phyloP scores from a whole-genome alignment of 1,140 invertebrate species.

The Sycophila sp. region DNA sequence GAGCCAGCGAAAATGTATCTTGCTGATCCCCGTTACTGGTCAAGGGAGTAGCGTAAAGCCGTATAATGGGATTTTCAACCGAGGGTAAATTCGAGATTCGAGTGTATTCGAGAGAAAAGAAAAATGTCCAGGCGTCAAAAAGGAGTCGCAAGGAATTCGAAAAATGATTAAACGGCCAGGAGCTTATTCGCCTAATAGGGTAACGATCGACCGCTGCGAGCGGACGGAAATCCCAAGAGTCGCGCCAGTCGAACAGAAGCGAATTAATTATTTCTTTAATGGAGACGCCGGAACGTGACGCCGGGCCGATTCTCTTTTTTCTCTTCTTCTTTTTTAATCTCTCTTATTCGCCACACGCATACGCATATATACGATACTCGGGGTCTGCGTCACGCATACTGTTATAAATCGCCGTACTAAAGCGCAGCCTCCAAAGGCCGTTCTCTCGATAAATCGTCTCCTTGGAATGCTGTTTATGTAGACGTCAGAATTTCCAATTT shows the following conservation, averaged over 20 bases:
- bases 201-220: not conserved
- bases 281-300: constrained; percentile 23
- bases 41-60: too few species aligned
- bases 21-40: too few species aligned
- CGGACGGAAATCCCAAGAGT: constrained; percentile 28
- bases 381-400: too few species aligned
- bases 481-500: constrained; percentile 26
- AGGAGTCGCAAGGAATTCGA: not conserved
- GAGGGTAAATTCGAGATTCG: too few species aligned
- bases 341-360: not conserved
- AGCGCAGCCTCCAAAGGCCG: constrained; percentile 35
- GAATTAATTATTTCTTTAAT: constrained; percentile 39
- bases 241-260: constrained; percentile 29
- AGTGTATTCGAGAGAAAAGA: too few species aligned
- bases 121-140: too few species aligned
- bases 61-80: too few species aligned
- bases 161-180: constrained; percentile 10
- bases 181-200: not conserved
- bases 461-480: constrained; percentile 38
- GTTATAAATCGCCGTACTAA: constrained; percentile 6
- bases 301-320: constrained; percentile 17
- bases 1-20: too few species aligned
- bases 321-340: too few species aligned
- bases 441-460: constrained; percentile 32
- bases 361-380: not conserved